phyloP scores from a whole-genome alignment of 2,113 vertebrate genomes.

The Salvator merianae region DNA sequence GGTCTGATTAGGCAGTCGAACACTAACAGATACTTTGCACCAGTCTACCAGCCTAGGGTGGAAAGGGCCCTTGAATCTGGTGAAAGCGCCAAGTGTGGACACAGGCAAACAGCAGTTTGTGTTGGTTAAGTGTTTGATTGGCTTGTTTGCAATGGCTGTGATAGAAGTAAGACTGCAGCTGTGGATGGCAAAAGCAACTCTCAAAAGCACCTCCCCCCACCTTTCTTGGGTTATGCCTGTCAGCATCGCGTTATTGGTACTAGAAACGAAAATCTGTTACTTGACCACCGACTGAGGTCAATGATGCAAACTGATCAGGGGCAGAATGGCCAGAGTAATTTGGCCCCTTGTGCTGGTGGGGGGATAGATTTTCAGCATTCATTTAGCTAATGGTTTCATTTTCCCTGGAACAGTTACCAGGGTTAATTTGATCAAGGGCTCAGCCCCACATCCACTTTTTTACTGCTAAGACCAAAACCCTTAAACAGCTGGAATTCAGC shows the following conservation, averaged over 20 bases:
- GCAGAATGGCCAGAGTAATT: neutral
- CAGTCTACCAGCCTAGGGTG: too few relatives aligned
- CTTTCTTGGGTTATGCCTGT: neutral
- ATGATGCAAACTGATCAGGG: constrained; percentile 29
- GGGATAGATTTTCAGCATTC: constrained; percentile 30
- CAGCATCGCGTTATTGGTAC: neutral
- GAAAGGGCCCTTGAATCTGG: too few relatives aligned
- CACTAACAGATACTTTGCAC: too few relatives aligned
- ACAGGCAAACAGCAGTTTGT: too few relatives aligned
- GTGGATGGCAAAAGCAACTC: neutral
- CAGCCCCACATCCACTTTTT: neutral
- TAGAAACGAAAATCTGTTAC: constrained; percentile 21
- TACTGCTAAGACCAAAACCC: too few relatives aligned
- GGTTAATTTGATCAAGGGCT: neutral
- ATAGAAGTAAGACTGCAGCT: neutral
- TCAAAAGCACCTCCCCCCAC: neutral
- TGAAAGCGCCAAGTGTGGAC: too few relatives aligned
- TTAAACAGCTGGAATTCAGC: neutral
- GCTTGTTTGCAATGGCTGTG: too few relatives aligned
- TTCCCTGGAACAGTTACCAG: neutral
- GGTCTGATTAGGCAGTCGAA: too few relatives aligned
- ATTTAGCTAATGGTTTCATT: constrained; percentile 33
- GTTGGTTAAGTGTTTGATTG: too few relatives aligned
- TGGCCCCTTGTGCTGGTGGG: neutral
- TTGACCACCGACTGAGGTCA: neutral